Conservation (phyloP, 2,797 vertebrate genomes). For the Corythornis leucogaster region DNA sequence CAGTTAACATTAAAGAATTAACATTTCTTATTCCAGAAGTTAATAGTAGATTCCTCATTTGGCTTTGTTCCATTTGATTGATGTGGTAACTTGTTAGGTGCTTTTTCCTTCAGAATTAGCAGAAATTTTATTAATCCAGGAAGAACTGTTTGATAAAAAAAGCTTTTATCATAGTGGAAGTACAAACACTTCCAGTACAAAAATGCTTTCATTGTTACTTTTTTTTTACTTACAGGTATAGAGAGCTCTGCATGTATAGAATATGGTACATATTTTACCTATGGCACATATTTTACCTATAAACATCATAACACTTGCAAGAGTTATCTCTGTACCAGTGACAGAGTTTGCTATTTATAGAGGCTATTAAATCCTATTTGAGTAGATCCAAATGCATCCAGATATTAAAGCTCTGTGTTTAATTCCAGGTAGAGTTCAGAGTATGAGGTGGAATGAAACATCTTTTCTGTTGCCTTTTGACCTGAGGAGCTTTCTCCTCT, state of each 20-base stretch:
- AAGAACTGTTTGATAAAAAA: not conserved
- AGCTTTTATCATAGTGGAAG: not conserved
- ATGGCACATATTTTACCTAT: not conserved
- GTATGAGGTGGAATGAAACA: not conserved
- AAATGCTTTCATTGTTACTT: not conserved
- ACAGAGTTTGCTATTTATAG: not conserved
- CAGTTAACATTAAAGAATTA: slow-evolving; percentile 33
- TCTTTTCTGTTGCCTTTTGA: not conserved
- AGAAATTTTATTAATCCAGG: not conserved
- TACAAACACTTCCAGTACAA: not conserved
- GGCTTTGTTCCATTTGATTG: not conserved
- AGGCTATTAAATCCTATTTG: not conserved
- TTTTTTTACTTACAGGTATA: not conserved
- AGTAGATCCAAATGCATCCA: not conserved
- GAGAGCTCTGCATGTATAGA: not conserved
- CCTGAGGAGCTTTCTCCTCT: not conserved
- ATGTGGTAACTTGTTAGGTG: not conserved
- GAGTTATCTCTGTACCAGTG: not conserved
- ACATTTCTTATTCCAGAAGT: slow-evolving; percentile 19
- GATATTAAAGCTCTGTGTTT: slow-evolving; percentile 2
- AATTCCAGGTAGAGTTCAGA: not conserved
- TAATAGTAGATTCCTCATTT: slow-evolving; percentile 28
- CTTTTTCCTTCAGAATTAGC: not conserved
- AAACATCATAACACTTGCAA: not conserved
- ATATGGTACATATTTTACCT: not conserved